Evolutionary conservation across 2,797 vertebrate genomes (phyloP).

Genomic region (Chaunax sp.): DNA sequence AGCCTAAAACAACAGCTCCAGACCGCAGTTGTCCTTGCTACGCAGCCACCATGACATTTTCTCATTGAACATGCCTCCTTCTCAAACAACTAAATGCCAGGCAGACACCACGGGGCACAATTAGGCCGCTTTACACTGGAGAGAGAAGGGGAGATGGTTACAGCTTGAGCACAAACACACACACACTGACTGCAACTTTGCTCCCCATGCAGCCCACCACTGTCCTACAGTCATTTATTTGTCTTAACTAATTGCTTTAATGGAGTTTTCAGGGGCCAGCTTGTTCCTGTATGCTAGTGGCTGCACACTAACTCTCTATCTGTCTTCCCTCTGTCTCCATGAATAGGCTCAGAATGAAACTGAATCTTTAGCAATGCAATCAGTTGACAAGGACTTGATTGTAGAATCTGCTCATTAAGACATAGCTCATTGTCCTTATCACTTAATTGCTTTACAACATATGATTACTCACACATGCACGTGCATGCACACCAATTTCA

Average conservation of each 20-base stretch:
- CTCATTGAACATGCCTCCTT: conserved; percentile 54
- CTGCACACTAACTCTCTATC: conserved; percentile 45
- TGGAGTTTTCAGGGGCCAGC: conserved; percentile 50
- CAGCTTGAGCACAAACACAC: conserved; percentile 15
- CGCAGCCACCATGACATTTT: conserved; percentile 74
- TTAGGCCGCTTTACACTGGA: conserved; percentile 70
- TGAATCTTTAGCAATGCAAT: conserved; percentile 67
- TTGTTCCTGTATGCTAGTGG: conserved; percentile 54
- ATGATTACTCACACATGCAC: conserved; percentile 31
- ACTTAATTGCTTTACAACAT: conserved; percentile 49
- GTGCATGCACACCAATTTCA: not conserved
- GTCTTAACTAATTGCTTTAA: conserved; percentile 71
- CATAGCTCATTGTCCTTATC: conserved; percentile 63
- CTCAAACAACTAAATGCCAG: conserved; percentile 76
- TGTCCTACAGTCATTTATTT: conserved; percentile 69
- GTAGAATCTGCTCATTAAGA: conserved; percentile 59
- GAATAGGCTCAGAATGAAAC: conserved; percentile 37
- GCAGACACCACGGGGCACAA: conserved; percentile 75
- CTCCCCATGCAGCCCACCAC: conserved; percentile 33
- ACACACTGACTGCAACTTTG: conserved; percentile 20
- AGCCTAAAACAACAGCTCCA: conserved; percentile 44
- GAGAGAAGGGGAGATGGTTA: conserved; percentile 10
- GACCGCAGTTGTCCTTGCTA: conserved; percentile 38
- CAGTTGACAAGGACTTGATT: conserved; percentile 64
- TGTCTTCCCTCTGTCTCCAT: conserved; percentile 50